Conservation (phyloP, 2,888 invertebrate species). For the Leptarthrus brevirostris region DNA sequence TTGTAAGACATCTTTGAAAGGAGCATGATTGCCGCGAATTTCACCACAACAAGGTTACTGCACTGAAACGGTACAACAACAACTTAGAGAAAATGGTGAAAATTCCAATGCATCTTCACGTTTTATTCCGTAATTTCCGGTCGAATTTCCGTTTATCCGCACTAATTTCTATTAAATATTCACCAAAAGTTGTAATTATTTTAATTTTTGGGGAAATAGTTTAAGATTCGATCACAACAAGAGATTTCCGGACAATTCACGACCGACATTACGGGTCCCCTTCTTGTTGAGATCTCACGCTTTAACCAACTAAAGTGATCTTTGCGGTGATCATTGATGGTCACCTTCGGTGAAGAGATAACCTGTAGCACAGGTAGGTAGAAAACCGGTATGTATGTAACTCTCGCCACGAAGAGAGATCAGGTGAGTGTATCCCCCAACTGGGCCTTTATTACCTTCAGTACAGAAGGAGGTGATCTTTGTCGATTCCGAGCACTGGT, state of each 20-base stretch:
- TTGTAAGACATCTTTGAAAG: not conserved
- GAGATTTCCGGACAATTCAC: not conserved
- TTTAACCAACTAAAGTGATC: conserved; percentile 31
- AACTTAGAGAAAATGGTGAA: conserved; percentile 45
- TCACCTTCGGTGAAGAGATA: conserved; percentile 16
- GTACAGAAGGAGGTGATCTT: not conserved
- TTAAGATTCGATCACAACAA: too few relatives aligned
- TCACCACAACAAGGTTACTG: conserved; percentile 36
- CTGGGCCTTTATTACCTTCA: not conserved
- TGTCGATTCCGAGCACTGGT: not conserved
- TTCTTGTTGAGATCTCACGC: conserved; percentile 22
- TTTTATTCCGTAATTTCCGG: not conserved
- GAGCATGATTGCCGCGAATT: not conserved
- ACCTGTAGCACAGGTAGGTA: conserved; percentile 11
- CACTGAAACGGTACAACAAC: conserved; percentile 43
- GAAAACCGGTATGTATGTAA: not conserved
- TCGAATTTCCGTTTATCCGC: not conserved
- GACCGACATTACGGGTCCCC: conserved; percentile 25
- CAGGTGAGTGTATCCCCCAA: too few relatives aligned
- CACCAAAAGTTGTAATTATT: too few relatives aligned
- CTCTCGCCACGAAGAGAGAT: conserved; percentile 1
- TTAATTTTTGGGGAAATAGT: too few relatives aligned
- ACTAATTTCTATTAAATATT: not conserved
- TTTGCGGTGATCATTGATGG: conserved; percentile 6
- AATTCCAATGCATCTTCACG: conserved; percentile 45